Conservation (phyloP, 1,140 invertebrate genomes). For the Drosophila kurseongensis region DNA sequence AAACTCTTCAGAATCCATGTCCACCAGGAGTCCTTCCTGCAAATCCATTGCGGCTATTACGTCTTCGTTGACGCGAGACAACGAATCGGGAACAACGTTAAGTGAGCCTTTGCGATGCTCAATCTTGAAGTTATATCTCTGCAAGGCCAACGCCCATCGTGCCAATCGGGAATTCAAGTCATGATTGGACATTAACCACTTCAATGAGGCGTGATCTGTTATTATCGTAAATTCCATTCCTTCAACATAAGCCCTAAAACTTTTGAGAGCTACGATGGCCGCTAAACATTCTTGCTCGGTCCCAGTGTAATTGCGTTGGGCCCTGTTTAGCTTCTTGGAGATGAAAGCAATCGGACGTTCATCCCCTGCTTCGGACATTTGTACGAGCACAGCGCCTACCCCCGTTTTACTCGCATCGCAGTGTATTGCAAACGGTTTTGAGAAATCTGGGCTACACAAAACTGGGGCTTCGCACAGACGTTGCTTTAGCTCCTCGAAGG, state of each 20-base stretch:
- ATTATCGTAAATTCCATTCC: background rate
- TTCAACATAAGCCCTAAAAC: background rate
- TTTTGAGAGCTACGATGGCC: background rate
- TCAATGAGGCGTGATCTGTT: too few species aligned
- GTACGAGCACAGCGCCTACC: background rate
- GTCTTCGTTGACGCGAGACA: too few species aligned
- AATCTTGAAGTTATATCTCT: too few species aligned
- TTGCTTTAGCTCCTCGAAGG: background rate
- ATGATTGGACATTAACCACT: too few species aligned
- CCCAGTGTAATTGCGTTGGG: background rate
- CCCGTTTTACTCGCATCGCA: background rate
- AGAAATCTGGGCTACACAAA: background rate
- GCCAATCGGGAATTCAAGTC: too few species aligned
- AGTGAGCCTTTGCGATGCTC: too few species aligned
- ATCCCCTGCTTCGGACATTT: background rate
- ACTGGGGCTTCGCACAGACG: background rate
- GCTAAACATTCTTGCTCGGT: constrained; percentile 1
- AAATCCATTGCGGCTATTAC: too few species aligned
- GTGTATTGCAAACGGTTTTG: background rate
- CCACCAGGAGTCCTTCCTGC: too few species aligned
- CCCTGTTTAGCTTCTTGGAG: background rate
- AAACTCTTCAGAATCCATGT: too few species aligned
- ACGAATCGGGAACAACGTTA: too few species aligned
- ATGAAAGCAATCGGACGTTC: background rate
- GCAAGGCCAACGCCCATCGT: too few species aligned